Conservation (phyloP, 2,888 invertebrate genomes). For the Drosophila macrothrix region DNA sequence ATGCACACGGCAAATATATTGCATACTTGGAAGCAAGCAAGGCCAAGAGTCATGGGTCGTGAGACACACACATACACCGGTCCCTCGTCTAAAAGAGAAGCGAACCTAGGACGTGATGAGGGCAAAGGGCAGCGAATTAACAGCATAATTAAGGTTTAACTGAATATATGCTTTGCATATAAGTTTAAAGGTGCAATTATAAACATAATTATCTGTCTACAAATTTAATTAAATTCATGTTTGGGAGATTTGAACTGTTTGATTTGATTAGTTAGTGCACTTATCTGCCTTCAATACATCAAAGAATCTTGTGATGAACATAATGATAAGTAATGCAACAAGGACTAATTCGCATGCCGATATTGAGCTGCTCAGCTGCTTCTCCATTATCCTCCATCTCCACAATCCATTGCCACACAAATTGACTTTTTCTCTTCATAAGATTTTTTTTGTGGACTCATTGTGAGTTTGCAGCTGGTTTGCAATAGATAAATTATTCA, state of each 20-base stretch:
- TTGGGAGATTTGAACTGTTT: not conserved
- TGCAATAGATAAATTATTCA: not conserved
- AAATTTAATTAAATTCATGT: not conserved
- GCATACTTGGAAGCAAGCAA: slow-evolving; percentile 64
- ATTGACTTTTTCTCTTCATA: not conserved
- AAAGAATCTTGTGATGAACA: not conserved
- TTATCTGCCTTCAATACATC: not conserved
- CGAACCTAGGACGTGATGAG: slow-evolving; percentile 57
- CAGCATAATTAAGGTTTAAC: slow-evolving; percentile 42
- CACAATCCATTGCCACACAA: not conserved
- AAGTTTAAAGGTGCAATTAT: slow-evolving; percentile 27
- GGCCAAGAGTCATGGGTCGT: slow-evolving; percentile 18
- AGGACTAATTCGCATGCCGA: not conserved
- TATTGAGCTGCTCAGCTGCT: not conserved
- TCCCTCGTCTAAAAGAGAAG: slow-evolving; percentile 44
- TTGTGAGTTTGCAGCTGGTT: not conserved
- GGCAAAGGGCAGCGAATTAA: slow-evolving; percentile 9
- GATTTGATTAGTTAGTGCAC: not conserved
- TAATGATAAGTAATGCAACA: not conserved
- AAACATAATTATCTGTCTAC: slow-evolving; percentile 38
- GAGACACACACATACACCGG: slow-evolving; percentile 20
- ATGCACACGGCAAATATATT: slow-evolving; percentile 65
- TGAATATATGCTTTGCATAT: slow-evolving; percentile 27
- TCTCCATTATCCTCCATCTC: not conserved
- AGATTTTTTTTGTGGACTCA: not conserved